A percentile compares a stretch with the other conserved stretches of the same genome.
phyloP scores from a whole-genome alignment of 1,140 invertebrate genomes.

The Drosophila melanica region DNA sequence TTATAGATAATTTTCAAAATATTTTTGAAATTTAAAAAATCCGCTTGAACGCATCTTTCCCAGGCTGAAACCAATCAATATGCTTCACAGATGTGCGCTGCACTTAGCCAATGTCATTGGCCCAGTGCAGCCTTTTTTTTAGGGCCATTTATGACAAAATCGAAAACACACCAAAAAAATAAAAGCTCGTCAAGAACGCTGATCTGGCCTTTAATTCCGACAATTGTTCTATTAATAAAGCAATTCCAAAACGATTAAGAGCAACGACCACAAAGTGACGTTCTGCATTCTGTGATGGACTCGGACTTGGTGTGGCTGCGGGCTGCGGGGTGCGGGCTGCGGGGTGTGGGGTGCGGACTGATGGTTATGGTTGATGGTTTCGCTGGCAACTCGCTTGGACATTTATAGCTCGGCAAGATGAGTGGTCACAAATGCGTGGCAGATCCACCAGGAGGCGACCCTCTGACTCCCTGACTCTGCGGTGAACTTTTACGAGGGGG shows the following conservation, averaged over 20 bases:
- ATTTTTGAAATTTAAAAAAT: too few relatives aligned
- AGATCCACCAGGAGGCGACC: slow-evolving; percentile 23
- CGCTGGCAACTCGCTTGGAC: slow-evolving; percentile 68
- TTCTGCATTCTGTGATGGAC: slow-evolving; percentile 12
- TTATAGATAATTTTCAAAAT: neutral
- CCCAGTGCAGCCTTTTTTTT: slow-evolving; percentile 1
- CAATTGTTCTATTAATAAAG: slow-evolving; percentile 81
- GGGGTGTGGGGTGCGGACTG: too few relatives aligned
- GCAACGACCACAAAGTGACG: slow-evolving; percentile 53
- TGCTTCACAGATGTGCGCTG: neutral
- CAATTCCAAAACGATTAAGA: slow-evolving; percentile 81
- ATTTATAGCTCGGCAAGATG: slow-evolving; percentile 75
- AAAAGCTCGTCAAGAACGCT: neutral
- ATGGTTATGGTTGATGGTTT: slow-evolving; percentile 36
- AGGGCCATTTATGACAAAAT: slow-evolving; percentile 30
- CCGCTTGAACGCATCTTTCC: neutral
- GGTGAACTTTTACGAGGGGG: slow-evolving; percentile 55
- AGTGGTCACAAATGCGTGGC: slow-evolving; percentile 71
- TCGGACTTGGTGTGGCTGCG: neutral
- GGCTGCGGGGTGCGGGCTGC: too few relatives aligned
- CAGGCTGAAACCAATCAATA: neutral
- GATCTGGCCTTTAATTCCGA: slow-evolving; percentile 47
- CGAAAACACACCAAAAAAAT: slow-evolving; percentile 15
- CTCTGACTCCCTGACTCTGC: slow-evolving; percentile 1
- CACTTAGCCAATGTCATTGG: slow-evolving; percentile 12